Evolutionary conservation across 2,113 vertebrate genomes (phyloP).

Genomic region (Oreamnos americanus): DNA sequence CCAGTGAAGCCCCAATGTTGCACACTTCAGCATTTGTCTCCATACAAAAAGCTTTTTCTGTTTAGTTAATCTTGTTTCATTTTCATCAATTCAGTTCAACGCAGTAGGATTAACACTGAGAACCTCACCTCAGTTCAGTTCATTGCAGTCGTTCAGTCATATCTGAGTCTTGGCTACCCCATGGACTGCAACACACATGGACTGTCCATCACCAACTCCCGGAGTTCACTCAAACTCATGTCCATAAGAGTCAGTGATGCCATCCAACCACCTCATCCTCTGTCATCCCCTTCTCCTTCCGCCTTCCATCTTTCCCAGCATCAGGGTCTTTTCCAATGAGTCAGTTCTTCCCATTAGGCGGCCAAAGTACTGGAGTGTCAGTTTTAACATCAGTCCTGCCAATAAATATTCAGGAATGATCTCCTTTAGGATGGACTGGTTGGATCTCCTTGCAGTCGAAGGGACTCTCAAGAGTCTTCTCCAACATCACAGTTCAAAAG

Average conservation of each 20-base stretch:
- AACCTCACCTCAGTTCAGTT: background rate
- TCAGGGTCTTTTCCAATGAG: background rate
- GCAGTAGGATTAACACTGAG: background rate
- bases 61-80: background rate
- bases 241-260: background rate
- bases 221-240: background rate
- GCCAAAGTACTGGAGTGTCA: background rate
- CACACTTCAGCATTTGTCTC: background rate
- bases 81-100: background rate
- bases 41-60: background rate
- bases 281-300: background rate
- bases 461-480: background rate
- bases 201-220: background rate
- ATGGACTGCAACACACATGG: background rate
- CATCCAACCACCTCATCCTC: background rate
- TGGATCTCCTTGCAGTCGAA: background rate
- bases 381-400: background rate
- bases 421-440: background rate
- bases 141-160: background rate
- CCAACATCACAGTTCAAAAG: background rate
- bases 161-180: background rate
- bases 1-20: background rate
- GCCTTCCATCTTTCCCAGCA: background rate
- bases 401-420: background rate
- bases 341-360: background rate